Evolutionary conservation across 1,140 invertebrate genomes (phyloP), one percentile per base, ranked within the genome.

Genomic region (Saccostrea glomerata): DNA sequence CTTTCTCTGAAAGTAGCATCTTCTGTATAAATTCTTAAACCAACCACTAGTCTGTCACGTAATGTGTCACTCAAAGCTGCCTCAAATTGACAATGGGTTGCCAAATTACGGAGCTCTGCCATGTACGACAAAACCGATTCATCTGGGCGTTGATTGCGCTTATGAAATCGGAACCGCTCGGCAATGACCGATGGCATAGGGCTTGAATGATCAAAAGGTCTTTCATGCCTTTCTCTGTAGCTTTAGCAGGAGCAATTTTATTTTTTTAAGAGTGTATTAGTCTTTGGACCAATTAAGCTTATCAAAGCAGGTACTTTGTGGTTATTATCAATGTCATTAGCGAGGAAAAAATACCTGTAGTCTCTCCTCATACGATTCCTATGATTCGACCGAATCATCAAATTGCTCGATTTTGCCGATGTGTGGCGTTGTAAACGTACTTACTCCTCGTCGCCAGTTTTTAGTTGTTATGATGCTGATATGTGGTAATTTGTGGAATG

Each of bases 1-100:
- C 30, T 36, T 36, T 36, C 30, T 36, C 0, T 1, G 30, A 36
- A 36, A 36, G 30, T 36, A 36, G 30, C 30, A 1, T 36, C 30
- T 36, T 36, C 30, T 36, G 30, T 88, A 84, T 86, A 20, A 58
- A 6, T 17, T 25, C 66, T 55, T 47, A 91, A 25, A 20, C 90
- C 89, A 85, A 70, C 89, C 12, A 91, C 91, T 56, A 89, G 88
- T 84, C 89, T 84, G 60, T 91, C 91, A 0, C 87, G 66, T 58
- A 91, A 23, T 6, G 70, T 85, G 40, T 89, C 91, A 63, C 88
- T 84, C 12, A 90, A 60, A 77, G 60, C 77, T 58, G n/a, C 60
- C 9, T 89, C 86, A 89, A 91, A 92, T 47, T 89, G 58, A 84
- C 90, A 92, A 54, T 87, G 20, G 83, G 85, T 56, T 66, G 83